Evolutionary conservation across 2,113 vertebrate species (phyloP).

Genomic region (Bos taurus): ARS-UCD2.0 NC_037332.1:89137001-89137500

Average conservation of each 20-base stretch:
- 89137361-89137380: constrained; percentile 83
- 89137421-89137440: constrained; percentile 78
- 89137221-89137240: constrained; percentile 71
- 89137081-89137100: not conserved
- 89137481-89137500: constrained; percentile 58
- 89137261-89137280: constrained; percentile 78
- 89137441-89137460: constrained; percentile 80
- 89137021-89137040: not conserved
- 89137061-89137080: not conserved
- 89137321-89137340: constrained; percentile 76
- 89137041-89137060: not conserved
- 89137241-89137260: constrained; percentile 74
- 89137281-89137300: constrained; percentile 81
- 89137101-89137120: not conserved
- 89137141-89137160: constrained; percentile 12
- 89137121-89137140: constrained; percentile 27
- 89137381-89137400: constrained; percentile 76
- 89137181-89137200: constrained; percentile 48
- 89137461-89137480: constrained; percentile 41
- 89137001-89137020: not conserved
- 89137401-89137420: constrained; percentile 84
- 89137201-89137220: constrained; percentile 67
- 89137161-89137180: constrained; percentile 27
- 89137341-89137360: constrained; percentile 78
- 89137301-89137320: constrained; percentile 74